A percentile compares a stretch with the other conserved stretches of the same genome.
Evolutionary conservation across 1,140 invertebrate species (phyloP).

Genomic region (Leguminivora glycinivorella): DNA sequence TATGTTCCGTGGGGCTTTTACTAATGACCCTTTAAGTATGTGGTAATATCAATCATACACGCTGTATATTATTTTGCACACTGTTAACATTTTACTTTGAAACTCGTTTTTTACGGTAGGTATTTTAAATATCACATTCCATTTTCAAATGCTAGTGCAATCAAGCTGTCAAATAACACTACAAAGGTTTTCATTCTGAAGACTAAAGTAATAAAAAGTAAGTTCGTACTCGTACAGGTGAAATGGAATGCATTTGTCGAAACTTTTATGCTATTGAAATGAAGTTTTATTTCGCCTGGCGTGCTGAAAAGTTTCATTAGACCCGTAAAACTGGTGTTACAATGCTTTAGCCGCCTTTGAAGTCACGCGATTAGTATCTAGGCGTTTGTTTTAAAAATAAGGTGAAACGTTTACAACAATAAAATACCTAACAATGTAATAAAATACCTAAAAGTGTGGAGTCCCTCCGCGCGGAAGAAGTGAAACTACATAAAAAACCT

Average conservation of each 20-base stretch:
- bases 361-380: background rate
- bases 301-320: background rate
- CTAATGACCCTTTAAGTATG: too few species aligned
- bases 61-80: background rate
- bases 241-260: background rate
- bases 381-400: background rate
- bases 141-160: background rate
- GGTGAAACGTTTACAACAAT: background rate
- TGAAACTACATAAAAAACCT: too few species aligned
- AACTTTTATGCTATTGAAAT: background rate
- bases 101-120: background rate
- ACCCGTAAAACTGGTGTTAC: background rate
- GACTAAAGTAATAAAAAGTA: background rate
- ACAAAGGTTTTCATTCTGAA: background rate
- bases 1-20: too few species aligned
- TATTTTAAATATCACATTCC: background rate
- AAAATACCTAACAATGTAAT: too few species aligned
- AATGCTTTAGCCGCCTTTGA: background rate
- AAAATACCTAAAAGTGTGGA: too few species aligned
- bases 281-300: background rate
- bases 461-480: too few species aligned
- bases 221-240: background rate
- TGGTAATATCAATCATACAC: too few species aligned
- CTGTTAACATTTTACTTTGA: background rate
- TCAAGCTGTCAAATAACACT: background rate